phyloP scores from a whole-genome alignment of 64 coral and sea anemone species.

The Porites lutea region DNA sequence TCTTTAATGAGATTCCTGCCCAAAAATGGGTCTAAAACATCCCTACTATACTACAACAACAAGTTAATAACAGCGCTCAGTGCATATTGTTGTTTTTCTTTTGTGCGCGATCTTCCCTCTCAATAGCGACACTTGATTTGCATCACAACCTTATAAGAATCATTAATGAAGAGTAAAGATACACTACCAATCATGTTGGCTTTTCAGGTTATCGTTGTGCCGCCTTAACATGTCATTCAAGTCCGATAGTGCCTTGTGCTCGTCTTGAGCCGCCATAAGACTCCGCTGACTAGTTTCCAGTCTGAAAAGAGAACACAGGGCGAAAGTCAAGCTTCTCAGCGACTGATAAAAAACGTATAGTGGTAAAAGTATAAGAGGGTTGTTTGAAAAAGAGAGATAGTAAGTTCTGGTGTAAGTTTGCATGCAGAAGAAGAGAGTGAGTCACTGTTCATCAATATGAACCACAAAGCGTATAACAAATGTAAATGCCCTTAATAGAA shows the following conservation, averaged over 20 bases:
- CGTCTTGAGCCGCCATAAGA: conserved; percentile 93
- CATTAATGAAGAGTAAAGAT: not conserved
- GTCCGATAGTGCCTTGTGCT: conserved; percentile 88
- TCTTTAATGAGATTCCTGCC: too few relatives aligned
- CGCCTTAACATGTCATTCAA: conserved; percentile 94
- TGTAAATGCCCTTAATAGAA: too few relatives aligned
- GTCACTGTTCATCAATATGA: too few relatives aligned
- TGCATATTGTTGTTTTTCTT: too few relatives aligned
- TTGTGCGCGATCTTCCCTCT: not conserved
- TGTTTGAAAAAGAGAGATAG: not conserved
- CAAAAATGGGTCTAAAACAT: too few relatives aligned
- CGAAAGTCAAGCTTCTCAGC: too few relatives aligned
- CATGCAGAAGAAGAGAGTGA: too few relatives aligned
- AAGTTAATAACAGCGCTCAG: too few relatives aligned
- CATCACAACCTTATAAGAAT: not conserved
- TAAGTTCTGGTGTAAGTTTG: not conserved
- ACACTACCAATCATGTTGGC: conserved; percentile 94
- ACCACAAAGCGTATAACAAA: too few relatives aligned
- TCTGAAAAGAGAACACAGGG: conserved; percentile 37
- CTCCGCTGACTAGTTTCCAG: conserved; percentile 87
- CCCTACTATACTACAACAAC: too few relatives aligned
- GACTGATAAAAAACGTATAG: too few relatives aligned
- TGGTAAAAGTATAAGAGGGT: not conserved
- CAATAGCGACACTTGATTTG: not conserved
- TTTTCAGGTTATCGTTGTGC: conserved; percentile 97